phyloP scores from a whole-genome alignment of 2,888 invertebrate genomes.

The Drosophila kokeensis region DNA sequence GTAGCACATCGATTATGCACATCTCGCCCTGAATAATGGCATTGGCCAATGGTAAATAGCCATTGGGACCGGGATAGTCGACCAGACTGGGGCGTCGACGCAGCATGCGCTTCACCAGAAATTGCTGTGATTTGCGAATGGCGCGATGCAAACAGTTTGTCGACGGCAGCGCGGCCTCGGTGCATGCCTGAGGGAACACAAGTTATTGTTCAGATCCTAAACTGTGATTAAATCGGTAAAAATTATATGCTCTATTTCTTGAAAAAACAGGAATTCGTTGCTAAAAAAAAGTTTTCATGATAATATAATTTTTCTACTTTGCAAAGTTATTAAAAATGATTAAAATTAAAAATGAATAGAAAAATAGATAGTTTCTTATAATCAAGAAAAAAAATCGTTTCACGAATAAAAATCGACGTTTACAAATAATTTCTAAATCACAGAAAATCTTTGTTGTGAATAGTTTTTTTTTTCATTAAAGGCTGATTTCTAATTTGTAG shows the following conservation, averaged over 20 bases:
- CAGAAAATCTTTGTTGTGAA: no score
- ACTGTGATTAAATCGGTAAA: not conserved
- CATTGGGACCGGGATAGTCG: constrained; percentile 83
- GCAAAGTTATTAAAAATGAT: no score
- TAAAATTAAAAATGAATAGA: no score
- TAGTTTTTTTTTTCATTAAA: not conserved
- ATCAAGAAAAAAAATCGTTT: no score
- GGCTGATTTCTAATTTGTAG: not conserved
- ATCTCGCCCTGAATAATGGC: constrained; percentile 83
- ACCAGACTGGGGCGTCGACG: constrained; percentile 80
- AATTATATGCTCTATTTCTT: not conserved
- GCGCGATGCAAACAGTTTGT: constrained; percentile 82
- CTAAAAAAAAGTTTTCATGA: no score
- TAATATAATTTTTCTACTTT: no score
- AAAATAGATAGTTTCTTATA: no score
- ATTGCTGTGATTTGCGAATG: constrained; percentile 83
- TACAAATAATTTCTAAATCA: not conserved
- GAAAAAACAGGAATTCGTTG: no score
- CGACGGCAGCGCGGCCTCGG: constrained; percentile 79
- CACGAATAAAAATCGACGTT: not conserved
- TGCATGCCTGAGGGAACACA: constrained; percentile 69
- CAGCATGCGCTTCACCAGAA: constrained; percentile 83
- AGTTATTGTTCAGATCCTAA: not conserved
- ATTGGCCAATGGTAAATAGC: constrained; percentile 83
- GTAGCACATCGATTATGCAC: constrained; percentile 82